Conservation (phyloP, 2,113 vertebrate species). For the Chroicocephalus ridibundus region DNA sequence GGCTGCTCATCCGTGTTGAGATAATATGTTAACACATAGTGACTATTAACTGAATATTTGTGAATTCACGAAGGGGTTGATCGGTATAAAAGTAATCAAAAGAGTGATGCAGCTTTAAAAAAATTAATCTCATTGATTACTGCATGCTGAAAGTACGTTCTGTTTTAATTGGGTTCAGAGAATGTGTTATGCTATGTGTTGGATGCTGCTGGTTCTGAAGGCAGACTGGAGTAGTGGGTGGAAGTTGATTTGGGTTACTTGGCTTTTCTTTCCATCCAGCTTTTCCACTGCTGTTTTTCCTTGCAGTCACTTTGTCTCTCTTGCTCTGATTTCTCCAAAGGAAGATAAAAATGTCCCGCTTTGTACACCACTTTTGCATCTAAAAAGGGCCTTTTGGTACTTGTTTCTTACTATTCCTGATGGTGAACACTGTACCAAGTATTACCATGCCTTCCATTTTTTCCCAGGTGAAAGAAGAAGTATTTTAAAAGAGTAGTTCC, state of each 20-base stretch:
- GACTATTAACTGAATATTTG: not conserved
- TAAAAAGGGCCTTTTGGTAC: not conserved
- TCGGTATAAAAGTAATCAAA: rapidly evolving
- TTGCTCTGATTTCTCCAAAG: not conserved
- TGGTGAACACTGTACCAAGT: not conserved
- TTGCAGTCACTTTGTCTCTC: not conserved
- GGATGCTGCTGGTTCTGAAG: not conserved
- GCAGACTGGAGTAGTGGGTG: not conserved
- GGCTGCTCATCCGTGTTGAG: not conserved
- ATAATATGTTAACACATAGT: not conserved
- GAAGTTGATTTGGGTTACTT: not conserved
- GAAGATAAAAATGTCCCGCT: not conserved
- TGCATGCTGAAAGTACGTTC: not conserved
- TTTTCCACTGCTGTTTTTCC: not conserved
- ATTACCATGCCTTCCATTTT: not conserved
- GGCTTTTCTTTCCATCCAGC: not conserved
- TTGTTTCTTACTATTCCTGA: not conserved
- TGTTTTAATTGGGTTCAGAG: not conserved
- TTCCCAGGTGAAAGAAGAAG: not conserved
- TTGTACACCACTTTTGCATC: not conserved
- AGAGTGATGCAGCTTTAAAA: not conserved
- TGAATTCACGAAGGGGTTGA: not conserved
- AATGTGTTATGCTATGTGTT: rapidly evolving
- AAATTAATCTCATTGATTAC: not conserved
- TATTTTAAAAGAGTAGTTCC: not conserved